A percentile compares a stretch with the other conserved stretches of the same genome.
These are phyloP conservation scores for Aphelenchoides avenae DNA, from an alignment of 1,140 invertebrate genomes.

Conservation along the genomic window DNA sequence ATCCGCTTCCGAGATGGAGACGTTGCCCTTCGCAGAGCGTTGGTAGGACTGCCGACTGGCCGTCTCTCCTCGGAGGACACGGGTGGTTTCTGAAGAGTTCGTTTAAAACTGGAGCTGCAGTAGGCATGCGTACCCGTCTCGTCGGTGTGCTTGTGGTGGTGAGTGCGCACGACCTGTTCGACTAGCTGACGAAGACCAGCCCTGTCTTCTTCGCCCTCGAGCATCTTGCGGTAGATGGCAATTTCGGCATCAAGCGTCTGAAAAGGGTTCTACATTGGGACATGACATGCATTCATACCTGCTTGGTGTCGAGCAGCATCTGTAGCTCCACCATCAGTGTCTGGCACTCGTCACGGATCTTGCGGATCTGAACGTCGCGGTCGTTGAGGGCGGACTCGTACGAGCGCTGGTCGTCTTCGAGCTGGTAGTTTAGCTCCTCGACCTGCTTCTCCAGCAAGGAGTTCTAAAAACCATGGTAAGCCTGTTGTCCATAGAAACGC, in stretches of 20 bases:
- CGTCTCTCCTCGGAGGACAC: constrained; percentile 62
- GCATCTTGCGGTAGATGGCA: constrained; percentile 60
- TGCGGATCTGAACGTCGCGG: constrained; percentile 57
- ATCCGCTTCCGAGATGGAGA: constrained; percentile 47
- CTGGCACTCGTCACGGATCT: constrained; percentile 60
- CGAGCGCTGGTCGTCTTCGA: constrained; percentile 60
- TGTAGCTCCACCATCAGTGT: constrained; percentile 61
- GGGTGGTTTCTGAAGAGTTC: constrained; percentile 46
- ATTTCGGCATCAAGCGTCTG: constrained; percentile 59
- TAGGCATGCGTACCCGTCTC: constrained; percentile 49
- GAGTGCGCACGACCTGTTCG: constrained; percentile 56
- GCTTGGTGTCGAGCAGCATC: constrained; percentile 61
- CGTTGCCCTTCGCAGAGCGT: constrained; percentile 62
- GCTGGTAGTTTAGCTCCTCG: constrained; percentile 61
- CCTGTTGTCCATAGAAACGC: constrained; percentile 1
- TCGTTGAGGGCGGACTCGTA: constrained; percentile 58
- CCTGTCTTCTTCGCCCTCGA: constrained; percentile 59
- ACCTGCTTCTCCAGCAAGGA: constrained; percentile 62
- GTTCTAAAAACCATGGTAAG: constrained; percentile 56
- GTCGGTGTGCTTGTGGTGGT: constrained; percentile 45
- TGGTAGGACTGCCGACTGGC: constrained; percentile 64
- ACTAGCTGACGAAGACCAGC: constrained; percentile 56
- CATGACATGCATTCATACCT: too few species aligned
- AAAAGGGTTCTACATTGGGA: too few species aligned
- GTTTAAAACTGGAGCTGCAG: constrained; percentile 6